Evolutionary conservation across 2,113 vertebrate species (phyloP).

Genomic region (Oostethus manadensis): DNA sequence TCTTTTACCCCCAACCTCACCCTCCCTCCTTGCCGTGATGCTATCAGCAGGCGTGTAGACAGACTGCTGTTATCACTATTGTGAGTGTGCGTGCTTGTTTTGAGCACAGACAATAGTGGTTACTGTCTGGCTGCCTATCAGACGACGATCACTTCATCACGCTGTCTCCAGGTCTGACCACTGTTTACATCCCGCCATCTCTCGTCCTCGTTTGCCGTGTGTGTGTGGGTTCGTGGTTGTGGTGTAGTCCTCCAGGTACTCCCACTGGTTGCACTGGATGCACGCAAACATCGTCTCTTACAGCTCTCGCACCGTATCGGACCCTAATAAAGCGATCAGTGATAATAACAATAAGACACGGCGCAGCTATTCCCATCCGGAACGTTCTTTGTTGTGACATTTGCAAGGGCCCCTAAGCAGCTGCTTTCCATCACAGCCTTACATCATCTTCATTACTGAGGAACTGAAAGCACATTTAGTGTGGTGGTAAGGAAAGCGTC

Average conservation of each 20-base stretch:
- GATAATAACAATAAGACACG: not conserved
- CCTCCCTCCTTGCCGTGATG: conserved; percentile 2
- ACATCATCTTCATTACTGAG: not conserved
- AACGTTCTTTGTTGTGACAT: not conserved
- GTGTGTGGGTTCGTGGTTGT: not conserved
- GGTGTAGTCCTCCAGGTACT: no score
- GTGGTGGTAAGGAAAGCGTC: not conserved
- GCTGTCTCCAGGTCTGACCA: conserved; percentile 34
- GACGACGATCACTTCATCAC: conserved; percentile 39
- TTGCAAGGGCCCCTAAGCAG: not conserved
- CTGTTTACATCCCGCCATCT: conserved; percentile 17
- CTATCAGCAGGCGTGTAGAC: conserved; percentile 57
- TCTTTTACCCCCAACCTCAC: conserved; percentile 10
- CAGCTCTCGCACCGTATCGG: no score
- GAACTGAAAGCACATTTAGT: not conserved
- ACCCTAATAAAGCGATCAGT: not conserved
- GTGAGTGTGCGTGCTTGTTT: conserved; percentile 35
- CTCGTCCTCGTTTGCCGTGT: conserved; percentile 7
- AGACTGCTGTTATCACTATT: conserved; percentile 51
- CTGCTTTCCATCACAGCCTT: not conserved
- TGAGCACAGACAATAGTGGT: conserved; percentile 65
- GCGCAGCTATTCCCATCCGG: not conserved
- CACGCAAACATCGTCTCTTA: no score
- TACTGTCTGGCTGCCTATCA: conserved; percentile 52
- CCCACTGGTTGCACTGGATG: no score